phyloP scores from a whole-genome alignment of 1,140 invertebrate genomes.

The Heliconius hewitsoni region DNA sequence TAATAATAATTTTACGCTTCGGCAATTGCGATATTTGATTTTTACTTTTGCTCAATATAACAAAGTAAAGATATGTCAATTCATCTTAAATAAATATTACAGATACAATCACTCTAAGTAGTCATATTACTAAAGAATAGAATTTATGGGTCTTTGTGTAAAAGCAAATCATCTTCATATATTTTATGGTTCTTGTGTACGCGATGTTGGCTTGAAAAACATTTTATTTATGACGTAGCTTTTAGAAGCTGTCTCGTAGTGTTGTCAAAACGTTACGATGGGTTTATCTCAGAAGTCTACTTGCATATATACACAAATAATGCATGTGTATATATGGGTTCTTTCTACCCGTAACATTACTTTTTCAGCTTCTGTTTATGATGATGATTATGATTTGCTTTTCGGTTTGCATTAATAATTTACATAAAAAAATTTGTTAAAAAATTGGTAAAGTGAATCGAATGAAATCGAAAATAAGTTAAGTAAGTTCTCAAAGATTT shows the following conservation, averaged over 20 bases:
- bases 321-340: not conserved
- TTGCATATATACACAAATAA: not conserved
- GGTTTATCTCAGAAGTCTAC: constrained; percentile 5
- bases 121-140: not conserved
- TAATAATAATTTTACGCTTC: no score
- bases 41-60: not conserved
- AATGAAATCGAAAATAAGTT: not conserved
- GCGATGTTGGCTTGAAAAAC: constrained; percentile 10
- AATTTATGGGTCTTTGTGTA: not conserved
- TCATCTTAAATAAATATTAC: no score
- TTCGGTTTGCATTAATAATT: not conserved
- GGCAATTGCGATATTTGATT: not conserved
- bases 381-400: not conserved
- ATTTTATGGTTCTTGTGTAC: not conserved
- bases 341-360: not conserved
- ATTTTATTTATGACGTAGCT: constrained; percentile 11
- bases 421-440: not conserved
- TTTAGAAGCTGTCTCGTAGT: constrained; percentile 20
- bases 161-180: not conserved
- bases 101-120: not conserved
- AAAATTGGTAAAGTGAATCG: not conserved
- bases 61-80: not conserved
- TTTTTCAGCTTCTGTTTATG: not conserved
- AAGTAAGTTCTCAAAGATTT: not conserved
- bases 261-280: constrained; percentile 25